phyloP scores from a whole-genome alignment of 2,888 invertebrate genomes.

The Cosmorhoe ocellata region DNA sequence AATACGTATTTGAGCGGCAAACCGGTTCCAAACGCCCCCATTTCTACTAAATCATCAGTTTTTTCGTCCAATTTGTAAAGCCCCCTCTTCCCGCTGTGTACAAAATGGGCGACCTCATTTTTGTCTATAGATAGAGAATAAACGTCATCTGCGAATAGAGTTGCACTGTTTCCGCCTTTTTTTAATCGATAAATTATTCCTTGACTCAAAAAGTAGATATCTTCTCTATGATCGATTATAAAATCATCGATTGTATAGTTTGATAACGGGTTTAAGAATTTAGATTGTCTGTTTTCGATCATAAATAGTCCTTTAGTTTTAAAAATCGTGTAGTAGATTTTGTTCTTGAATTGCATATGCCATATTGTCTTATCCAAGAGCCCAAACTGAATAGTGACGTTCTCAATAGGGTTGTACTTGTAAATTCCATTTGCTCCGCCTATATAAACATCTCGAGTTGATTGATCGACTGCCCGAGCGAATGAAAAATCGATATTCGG shows the following conservation, averaged over 20 bases:
- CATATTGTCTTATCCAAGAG: constrained; percentile 57
- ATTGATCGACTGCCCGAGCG: constrained; percentile 57
- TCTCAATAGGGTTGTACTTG: constrained; percentile 48
- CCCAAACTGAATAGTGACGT: constrained; percentile 44
- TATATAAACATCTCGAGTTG: constrained; percentile 53
- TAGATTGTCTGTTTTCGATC: constrained; percentile 46
- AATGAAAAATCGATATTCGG: constrained; percentile 58
- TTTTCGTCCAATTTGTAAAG: constrained; percentile 56
- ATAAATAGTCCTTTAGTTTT: constrained; percentile 50
- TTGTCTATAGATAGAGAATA: constrained; percentile 58
- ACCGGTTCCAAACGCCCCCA: constrained; percentile 56
- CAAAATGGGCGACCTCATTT: constrained; percentile 53
- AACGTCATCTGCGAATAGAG: constrained; percentile 50
- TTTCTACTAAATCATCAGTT: constrained; percentile 43
- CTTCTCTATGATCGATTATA: constrained; percentile 54
- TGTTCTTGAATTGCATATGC: constrained; percentile 60
- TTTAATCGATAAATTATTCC: constrained; percentile 50
- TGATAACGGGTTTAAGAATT: constrained; percentile 42
- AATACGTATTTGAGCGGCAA: constrained; percentile 53
- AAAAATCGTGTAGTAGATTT: constrained; percentile 55
- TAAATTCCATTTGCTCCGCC: constrained; percentile 58
- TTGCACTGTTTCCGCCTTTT: constrained; percentile 47
- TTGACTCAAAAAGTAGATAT: constrained; percentile 61
- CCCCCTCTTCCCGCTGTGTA: constrained; percentile 53
- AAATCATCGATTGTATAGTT: constrained; percentile 62